Evolutionary conservation across 2,888 invertebrate genomes (phyloP).

Genomic region (Drosophila lacicola): DNA sequence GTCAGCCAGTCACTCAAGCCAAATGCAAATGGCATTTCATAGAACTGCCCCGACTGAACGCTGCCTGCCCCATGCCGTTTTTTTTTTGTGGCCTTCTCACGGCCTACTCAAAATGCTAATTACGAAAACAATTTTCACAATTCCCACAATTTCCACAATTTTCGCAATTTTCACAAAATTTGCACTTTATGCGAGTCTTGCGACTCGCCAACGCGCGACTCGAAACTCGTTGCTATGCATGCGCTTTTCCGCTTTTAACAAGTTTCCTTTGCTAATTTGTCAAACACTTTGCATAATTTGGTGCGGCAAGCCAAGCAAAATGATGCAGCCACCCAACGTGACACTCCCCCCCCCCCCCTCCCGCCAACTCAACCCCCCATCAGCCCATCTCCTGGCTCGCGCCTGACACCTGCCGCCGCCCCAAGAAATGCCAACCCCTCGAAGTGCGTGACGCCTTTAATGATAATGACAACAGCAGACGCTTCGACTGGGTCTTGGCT

Average conservation of each 20-base stretch:
- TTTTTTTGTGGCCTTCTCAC: not conserved
- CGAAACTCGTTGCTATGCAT: conserved; percentile 77
- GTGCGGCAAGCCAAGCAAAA: conserved; percentile 45
- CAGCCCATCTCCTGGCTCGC: conserved; percentile 3
- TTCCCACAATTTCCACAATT: conserved; percentile 40
- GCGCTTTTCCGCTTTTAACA: conserved; percentile 77
- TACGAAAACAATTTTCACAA: conserved; percentile 72
- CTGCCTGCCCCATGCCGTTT: not conserved
- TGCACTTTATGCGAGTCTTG: conserved; percentile 63
- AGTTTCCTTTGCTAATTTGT: conserved; percentile 80
- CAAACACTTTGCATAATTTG: conserved; percentile 82
- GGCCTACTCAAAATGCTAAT: conserved; percentile 68
- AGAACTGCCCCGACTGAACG: not conserved
- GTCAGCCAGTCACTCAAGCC: not conserved
- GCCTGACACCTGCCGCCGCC: not conserved
- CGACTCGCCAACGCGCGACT: conserved; percentile 48
- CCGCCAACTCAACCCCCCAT: not conserved
- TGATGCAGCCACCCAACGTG: conserved; percentile 22
- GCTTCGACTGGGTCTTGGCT: not conserved
- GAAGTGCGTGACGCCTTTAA: conserved; percentile 31
- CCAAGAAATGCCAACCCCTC: too few relatives aligned
- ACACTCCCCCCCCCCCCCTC: not conserved
- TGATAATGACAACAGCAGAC: conserved; percentile 25
- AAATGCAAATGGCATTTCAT: not conserved
- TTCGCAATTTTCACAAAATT: conserved; percentile 44